Evolutionary conservation across 1,140 invertebrate species (phyloP), one percentile per base, ranked within the genome.

Genomic region (Asbolus verrucosus): DNA sequence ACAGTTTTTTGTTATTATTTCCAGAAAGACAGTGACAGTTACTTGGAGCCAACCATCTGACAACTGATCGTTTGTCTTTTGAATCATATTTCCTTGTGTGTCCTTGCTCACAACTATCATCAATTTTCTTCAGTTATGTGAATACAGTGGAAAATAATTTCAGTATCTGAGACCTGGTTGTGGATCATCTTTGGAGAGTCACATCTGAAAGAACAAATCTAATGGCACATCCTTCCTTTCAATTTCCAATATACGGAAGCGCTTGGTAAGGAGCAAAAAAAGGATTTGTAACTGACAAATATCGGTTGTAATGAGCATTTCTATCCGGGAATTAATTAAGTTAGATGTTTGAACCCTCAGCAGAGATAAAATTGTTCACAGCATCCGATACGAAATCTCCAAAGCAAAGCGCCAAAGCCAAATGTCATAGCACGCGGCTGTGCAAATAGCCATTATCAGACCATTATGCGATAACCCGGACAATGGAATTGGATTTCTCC

Each of bases 361-460:
- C 15, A 50, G 15, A 50, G 18, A n/a, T 50, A 50, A 21, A 50
- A 50, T 19, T 50, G 43, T 50, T 19, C 18, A 18, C 15, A 43
- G 13, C 13, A 43, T 43, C 13, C 39, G 39, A 43, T 43, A 43
- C 39, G 2, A 18, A 19, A 24, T 19, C 15, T 19, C 43, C 8
- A 50, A 11, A 36, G 6, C 5, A 36, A 11, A 50, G 43, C 43
- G 43, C 19, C 18, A 50, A 36, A 36, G 33, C 43, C 18, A 50
- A 50, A 50, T 50, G 43, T 50, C 43, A 50, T 50, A 24, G 43
- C 33, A 36, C 33, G 33, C 33, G 33, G 33, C 43, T 50, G 43
- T 50, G 43, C 43, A 50, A 50, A 50, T 50, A 50, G 6, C 43
- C 18, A 50, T 50, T 50, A 50, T 54, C 46, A 54, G 21, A 54